phyloP scores from a whole-genome alignment of 1,140 invertebrate genomes.

The Rhopalosiphum maidis region DNA sequence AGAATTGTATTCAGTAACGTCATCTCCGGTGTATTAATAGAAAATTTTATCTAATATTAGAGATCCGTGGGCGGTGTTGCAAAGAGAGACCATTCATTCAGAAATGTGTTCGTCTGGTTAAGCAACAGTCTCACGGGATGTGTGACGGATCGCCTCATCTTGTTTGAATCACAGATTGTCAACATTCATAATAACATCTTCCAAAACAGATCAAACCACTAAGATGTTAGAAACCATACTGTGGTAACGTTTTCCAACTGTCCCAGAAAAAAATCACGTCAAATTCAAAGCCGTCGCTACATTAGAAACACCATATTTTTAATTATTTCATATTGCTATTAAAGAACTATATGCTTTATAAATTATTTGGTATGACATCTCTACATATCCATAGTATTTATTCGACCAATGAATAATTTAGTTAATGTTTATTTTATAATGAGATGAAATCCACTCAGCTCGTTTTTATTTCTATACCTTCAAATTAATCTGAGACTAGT shows the following conservation, averaged over 20 bases:
- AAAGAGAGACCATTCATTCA: background rate
- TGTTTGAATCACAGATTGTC: background rate
- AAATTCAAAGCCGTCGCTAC: background rate
- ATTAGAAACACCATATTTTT: background rate
- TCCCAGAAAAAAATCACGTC: background rate
- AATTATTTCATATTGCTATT: background rate
- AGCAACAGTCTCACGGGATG: background rate
- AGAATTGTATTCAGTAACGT: background rate
- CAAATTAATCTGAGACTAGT: background rate
- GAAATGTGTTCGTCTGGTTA: background rate
- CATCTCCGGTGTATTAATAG: background rate
- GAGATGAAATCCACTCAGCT: background rate
- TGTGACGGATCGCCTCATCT: background rate
- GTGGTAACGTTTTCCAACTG: background rate
- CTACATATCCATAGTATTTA: background rate
- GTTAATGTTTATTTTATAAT: background rate
- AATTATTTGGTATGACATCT: background rate
- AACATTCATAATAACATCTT: background rate
- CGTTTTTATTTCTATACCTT: background rate
- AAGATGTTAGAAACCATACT: background rate
- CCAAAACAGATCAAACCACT: background rate
- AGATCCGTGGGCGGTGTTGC: background rate
- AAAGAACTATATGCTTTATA: background rate
- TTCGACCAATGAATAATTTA: background rate
- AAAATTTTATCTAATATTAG: background rate